Evolutionary conservation across 2,888 invertebrate genomes (phyloP), one percentile per base, ranked within the genome.

Genomic region (Caenorhabditis imperialis): DNA sequence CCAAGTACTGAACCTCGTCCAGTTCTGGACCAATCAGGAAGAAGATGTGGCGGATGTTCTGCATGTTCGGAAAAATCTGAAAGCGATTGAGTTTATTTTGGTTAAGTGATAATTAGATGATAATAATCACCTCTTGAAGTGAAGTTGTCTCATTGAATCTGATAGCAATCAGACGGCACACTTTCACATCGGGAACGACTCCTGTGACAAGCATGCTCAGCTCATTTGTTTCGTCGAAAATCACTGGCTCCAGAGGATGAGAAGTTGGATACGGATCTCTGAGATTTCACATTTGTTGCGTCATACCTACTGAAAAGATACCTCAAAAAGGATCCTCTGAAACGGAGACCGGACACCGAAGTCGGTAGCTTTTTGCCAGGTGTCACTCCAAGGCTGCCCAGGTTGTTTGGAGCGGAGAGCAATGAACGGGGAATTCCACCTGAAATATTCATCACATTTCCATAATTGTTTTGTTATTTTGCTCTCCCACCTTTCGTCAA

Each of bases 1-100:
- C 60, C 6, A 55, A 12, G 16, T 65, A 73, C 14, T 55, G 14
- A 12, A 53, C 22, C 16, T 65, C 33, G 2, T 58, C 37, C 12
- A 65, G 33, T 16, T 22, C 22, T 0, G 73, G 73, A 0, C 73
- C 73, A 42, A 65, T 42, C 18, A 73, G 22, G 18, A 73, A 73
- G 40, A 35, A 65, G 16, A 73, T 22, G 5, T 45, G 47, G 2
- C 54, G 53, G n/a, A 63, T 40, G 25, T 63, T 53, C 37, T 8
- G 25, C 25, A 33, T 33, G 4, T 44, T 16, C 1, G 60, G 60
- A 33, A 60, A 53, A 12, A 69, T 14, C 69, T 67, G 18, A 35
- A 48, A 55, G 2, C 30, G 37, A 37, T 18, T 25, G 7, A 44
- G 18, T 40, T 7, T 6, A n/a, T 40, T 5, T 5, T 44, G 14